These are phyloP conservation scores for Trissolcus basalis DNA, from an alignment of 1,140 invertebrate species.

Conservation along the genomic window DNA sequence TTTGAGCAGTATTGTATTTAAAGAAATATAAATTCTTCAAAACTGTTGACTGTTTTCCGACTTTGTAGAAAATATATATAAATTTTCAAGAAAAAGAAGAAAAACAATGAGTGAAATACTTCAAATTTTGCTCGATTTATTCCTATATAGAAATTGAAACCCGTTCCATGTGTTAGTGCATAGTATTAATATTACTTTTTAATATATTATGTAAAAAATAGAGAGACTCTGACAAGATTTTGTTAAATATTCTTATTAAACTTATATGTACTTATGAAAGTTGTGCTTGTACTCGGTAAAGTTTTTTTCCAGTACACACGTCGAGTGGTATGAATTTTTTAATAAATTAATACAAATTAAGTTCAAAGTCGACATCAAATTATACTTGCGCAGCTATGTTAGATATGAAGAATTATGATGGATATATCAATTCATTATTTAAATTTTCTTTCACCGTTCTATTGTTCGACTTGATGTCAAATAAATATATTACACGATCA, in stretches of 20 bases:
- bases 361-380: slow-evolving; percentile 41
- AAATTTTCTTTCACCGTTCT: neutral
- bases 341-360: slow-evolving; percentile 7
- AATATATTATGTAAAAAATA: slow-evolving; percentile 28
- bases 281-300: slow-evolving; percentile 29
- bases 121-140: slow-evolving; percentile 33
- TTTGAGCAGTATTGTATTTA: no score
- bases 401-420: neutral
- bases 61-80: slow-evolving; percentile 12
- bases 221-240: slow-evolving; percentile 4
- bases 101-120: slow-evolving; percentile 20
- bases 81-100: slow-evolving; percentile 15
- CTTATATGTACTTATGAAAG: slow-evolving; percentile 18
- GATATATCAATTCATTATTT: neutral
- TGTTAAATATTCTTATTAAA: no score
- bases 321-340: slow-evolving; percentile 18
- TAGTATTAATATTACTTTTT: slow-evolving; percentile 34
- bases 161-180: slow-evolving; percentile 37
- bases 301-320: slow-evolving; percentile 29
- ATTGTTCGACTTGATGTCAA: slow-evolving; percentile 22
- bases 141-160: slow-evolving; percentile 32
- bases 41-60: slow-evolving; percentile 35
- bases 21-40: slow-evolving; percentile 11
- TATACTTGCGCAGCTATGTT: neutral
- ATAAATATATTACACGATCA: slow-evolving; percentile 43